Base-by-base conservation (phyloP, 2,797 vertebrate species). In the Notoglanidium macrostoma region DNA sequence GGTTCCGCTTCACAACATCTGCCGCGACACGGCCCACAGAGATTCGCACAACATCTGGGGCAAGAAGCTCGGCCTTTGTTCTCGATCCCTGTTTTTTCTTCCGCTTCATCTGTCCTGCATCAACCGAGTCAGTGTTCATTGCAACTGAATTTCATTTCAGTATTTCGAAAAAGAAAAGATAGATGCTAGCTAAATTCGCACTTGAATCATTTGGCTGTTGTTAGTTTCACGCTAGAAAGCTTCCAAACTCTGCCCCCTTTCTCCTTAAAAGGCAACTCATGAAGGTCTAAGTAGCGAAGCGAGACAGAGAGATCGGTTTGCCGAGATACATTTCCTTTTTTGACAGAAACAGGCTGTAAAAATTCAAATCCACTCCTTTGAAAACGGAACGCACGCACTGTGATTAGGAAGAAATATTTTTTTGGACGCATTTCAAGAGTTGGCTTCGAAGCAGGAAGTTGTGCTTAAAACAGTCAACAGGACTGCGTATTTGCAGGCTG, bases 1-100 rank as follows among this genome's bases (percentile, higher is more conserved):
- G 90, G 84, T 83, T 67, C 87, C 83, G 82, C 91, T 92, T 83
- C 82, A 35, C 89, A 93, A 90, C 92, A 91, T 91, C 92, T 94
- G 91, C 91, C 92, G 88, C 92, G 88, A 90, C 88, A 82, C 55
- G 84, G 67, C 91, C 90, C 74, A 79, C 86, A 86, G 87, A 94
- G 90, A 88, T 78, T 57, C 65, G 3, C 84, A 2, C 46, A 90
- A 67, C 84, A 89, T 90, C 90, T 92, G 87, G 78, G 63, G 91
- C 84, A 15, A 89, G 76, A 90, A 83, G 86, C 88, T 46, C 86
- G 74, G 79, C 85, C 86, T 90, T 87, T 90, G 89, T 90, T 87
- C 83, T 78, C 65, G 55, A 32, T 2, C 6, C 51, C 14, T 65
- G 65, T 26, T 72, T 23, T 51, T 32, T 51, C 32, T 65, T 29